Evolutionary conservation across 2,797 vertebrate genomes (phyloP).

Genomic region (Sphaeramia orbicularis): DNA sequence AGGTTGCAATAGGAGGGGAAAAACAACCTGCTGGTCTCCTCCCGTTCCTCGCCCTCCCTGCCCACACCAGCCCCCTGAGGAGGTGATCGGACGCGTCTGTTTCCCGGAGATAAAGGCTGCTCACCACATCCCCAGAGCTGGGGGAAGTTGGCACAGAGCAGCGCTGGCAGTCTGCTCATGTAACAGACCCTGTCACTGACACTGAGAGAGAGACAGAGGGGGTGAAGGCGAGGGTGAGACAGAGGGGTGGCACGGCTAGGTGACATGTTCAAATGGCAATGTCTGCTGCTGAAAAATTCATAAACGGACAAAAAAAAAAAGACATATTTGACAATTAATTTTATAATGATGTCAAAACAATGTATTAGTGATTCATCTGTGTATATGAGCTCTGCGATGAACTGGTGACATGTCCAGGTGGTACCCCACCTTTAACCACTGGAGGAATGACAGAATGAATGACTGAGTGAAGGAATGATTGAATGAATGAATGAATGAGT

Average conservation of each 20-base stretch:
- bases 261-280: slow-evolving; percentile 45
- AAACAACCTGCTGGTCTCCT: slow-evolving; percentile 62
- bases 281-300: slow-evolving; percentile 4
- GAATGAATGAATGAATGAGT: too few species aligned
- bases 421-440: too few species aligned
- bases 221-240: slow-evolving; percentile 38
- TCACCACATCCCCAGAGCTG: slow-evolving; percentile 78
- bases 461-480: too few species aligned
- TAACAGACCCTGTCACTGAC: slow-evolving; percentile 79
- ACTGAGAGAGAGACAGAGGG: slow-evolving; percentile 53
- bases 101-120: slow-evolving; percentile 85
- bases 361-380: too few species aligned
- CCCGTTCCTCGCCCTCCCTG: slow-evolving; percentile 57
- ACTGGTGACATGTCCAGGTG: too few species aligned
- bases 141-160: slow-evolving; percentile 75
- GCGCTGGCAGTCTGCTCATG: slow-evolving; percentile 74
- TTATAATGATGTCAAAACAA: too few species aligned
- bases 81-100: slow-evolving; percentile 81
- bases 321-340: too few species aligned
- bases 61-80: slow-evolving; percentile 73
- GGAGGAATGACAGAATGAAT: too few species aligned
- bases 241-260: slow-evolving; percentile 24
- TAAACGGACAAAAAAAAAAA: slow-evolving; percentile 3
- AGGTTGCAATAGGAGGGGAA: slow-evolving; percentile 37
- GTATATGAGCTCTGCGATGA: too few species aligned